A percentile compares a stretch with the other conserved stretches of the same genome.
Conservation (phyloP, 2,888 invertebrate species). For the Caenorhabditis uteleia region DNA sequence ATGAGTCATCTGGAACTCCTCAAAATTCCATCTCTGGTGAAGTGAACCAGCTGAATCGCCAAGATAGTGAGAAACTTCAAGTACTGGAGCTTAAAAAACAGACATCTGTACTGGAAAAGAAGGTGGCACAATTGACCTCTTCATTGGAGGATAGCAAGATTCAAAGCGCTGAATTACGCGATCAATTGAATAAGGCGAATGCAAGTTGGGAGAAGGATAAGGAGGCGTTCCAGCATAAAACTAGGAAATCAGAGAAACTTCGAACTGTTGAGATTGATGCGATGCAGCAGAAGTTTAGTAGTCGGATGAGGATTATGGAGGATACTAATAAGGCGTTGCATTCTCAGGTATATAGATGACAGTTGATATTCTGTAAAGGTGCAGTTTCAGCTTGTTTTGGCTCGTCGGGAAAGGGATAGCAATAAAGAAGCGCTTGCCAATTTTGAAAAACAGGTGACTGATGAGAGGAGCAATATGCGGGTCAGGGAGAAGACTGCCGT, state of each 20-base stretch:
- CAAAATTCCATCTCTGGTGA: background rate
- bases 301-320: constrained; percentile 69
- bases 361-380: background rate
- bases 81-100: constrained; percentile 59
- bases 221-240: constrained; percentile 62
- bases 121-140: no score
- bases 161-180: constrained; percentile 62
- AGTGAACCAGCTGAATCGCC: constrained; percentile 33
- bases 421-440: constrained; percentile 57
- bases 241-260: constrained; percentile 66
- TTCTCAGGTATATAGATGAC: constrained; percentile 66
- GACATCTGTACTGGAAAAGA: constrained; percentile 53
- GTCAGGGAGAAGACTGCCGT: constrained; percentile 50
- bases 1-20: constrained; percentile 24
- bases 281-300: constrained; percentile 68
- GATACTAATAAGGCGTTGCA: constrained; percentile 69
- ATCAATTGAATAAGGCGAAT: constrained; percentile 57
- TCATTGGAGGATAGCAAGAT: constrained; percentile 53
- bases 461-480: constrained; percentile 44
- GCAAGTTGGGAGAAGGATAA: constrained; percentile 59
- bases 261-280: constrained; percentile 66
- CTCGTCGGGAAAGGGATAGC: constrained; percentile 66
- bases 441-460: constrained; percentile 47
- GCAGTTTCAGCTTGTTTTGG: constrained; percentile 59
- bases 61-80: constrained; percentile 45